Conservation (phyloP, 1,140 invertebrate species). For the Helicoverpa armigera region DNA sequence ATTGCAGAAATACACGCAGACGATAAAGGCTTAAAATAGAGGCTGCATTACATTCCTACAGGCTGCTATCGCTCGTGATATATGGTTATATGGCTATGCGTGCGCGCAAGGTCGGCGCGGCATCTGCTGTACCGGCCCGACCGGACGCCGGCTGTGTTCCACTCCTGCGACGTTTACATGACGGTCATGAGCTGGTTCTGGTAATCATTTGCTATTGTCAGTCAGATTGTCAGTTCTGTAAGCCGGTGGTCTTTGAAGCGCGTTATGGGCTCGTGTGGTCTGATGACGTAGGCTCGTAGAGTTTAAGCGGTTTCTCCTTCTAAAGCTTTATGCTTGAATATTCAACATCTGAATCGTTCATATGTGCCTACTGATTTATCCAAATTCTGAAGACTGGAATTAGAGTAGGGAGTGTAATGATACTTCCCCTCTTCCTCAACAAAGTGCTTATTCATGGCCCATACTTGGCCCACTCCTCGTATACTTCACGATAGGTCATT, state of each 20-base stretch:
- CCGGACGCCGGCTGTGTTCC: slow-evolving; percentile 63
- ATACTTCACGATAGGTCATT: background rate
- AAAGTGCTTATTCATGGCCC: slow-evolving; percentile 6
- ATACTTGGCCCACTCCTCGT: slow-evolving; percentile 8
- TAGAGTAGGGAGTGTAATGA: slow-evolving; percentile 2
- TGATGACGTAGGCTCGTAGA: no score
- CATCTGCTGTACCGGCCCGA: slow-evolving; percentile 67
- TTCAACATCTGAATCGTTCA: no score
- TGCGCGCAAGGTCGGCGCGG: slow-evolving; percentile 53
- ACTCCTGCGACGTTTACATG: slow-evolving; percentile 56
- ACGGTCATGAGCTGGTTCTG: background rate
- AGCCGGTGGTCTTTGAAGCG: no score
- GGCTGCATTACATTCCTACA: slow-evolving; percentile 26
- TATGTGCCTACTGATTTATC: no score
- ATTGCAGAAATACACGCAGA: background rate
- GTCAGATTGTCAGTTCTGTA: background rate
- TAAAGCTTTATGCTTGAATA: no score
- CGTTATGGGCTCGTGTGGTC: no score
- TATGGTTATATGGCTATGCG: slow-evolving; percentile 26
- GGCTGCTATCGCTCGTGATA: slow-evolving; percentile 26
- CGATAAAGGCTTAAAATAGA: slow-evolving; percentile 19
- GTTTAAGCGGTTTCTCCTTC: no score
- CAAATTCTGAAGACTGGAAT: background rate
- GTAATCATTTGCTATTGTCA: background rate
- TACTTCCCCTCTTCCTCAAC: background rate